Base-by-base conservation (phyloP, 2,113 vertebrate species). In the Neogale vison region DNA sequence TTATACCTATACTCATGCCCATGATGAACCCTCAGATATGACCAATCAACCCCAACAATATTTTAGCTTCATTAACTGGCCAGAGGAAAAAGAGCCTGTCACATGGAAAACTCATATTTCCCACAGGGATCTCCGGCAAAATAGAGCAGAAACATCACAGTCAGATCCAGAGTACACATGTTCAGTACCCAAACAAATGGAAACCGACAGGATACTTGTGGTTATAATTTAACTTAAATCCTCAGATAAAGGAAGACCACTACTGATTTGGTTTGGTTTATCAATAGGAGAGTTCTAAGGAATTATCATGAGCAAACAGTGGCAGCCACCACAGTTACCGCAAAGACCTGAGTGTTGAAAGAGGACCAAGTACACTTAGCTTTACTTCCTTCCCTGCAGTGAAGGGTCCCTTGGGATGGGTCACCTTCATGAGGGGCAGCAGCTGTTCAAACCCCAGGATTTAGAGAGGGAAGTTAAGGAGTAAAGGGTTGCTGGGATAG, bases 171-270 rank as follows among this genome's bases (percentile, higher is more conserved):
- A 7, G 20, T 24, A 71, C 52, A 90, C 79, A 95, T 7, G n/a
- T 26, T 72, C 45, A 45, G 71, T 11, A 57, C 76, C 21, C 23
- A 65, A 31, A 82, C 77, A 13, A 88, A 52, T 20, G 84, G 29
- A 85, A 88, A 86, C 52, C 34, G 74, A 67, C 31, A 39, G 57
- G 88, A 83, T n/a, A 12, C 71, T 7, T 76, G 79, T 83, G 74
- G 81, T 96, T 89, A 86, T 3, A 79, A 21, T 84, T 95, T 88
- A 94, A 90, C 85, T 80, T 63, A 76, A 77, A 67, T 79, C 57
- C 39, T 59, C 69, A 79, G 76, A 88, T 97, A 97, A 92, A 97
- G 88, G 61, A 86, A 93, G 94, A 80, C 72, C 45, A n/a, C 79
- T 3, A 20, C 26, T 52, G 67, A 89, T n/a, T 82, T 86, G 61